Conservation (phyloP, 2,113 vertebrate genomes). For the Lethenteron reissneri region DNA sequence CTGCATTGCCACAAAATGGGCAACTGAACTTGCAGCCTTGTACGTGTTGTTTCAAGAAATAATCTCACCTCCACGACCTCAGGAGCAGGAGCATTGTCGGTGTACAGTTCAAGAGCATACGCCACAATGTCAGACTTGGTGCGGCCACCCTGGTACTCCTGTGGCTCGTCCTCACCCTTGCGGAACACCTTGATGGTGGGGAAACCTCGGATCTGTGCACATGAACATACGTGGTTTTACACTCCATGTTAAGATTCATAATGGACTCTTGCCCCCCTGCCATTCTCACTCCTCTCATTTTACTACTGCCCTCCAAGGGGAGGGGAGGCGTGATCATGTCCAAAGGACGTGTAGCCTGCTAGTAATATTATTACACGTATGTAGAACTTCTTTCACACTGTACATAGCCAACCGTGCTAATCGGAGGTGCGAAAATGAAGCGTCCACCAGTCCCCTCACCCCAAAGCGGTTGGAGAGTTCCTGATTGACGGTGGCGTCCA, state of each 20-base stretch:
- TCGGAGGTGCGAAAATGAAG: no score
- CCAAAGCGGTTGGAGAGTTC: slow-evolving; percentile 41
- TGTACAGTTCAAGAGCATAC: slow-evolving; percentile 57
- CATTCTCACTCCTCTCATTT: no score
- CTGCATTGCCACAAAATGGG: no score
- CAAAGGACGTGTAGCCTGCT: no score
- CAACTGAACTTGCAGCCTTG: no score
- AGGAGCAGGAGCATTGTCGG: slow-evolving; percentile 55
- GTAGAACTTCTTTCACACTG: no score
- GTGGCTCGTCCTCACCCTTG: slow-evolving; percentile 57
- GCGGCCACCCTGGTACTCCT: slow-evolving; percentile 68
- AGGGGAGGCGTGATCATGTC: no score
- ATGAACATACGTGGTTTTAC: not conserved
- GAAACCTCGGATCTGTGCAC: slow-evolving; percentile 55
- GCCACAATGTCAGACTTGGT: slow-evolving; percentile 49
- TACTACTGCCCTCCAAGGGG: no score
- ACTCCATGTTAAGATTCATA: no score
- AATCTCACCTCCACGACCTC: slow-evolving; percentile 50
- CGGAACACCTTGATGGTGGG: slow-evolving; percentile 91
- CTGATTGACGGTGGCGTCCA: slow-evolving; percentile 73
- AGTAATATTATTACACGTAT: no score
- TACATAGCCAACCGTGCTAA: no score
- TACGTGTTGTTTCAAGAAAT: not conserved
- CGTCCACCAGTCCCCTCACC: slow-evolving; percentile 20
- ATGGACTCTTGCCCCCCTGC: no score